These are phyloP conservation scores for Margarornis squamiger DNA, from an alignment of 2,797 vertebrate genomes.

Conservation along the genomic window DNA sequence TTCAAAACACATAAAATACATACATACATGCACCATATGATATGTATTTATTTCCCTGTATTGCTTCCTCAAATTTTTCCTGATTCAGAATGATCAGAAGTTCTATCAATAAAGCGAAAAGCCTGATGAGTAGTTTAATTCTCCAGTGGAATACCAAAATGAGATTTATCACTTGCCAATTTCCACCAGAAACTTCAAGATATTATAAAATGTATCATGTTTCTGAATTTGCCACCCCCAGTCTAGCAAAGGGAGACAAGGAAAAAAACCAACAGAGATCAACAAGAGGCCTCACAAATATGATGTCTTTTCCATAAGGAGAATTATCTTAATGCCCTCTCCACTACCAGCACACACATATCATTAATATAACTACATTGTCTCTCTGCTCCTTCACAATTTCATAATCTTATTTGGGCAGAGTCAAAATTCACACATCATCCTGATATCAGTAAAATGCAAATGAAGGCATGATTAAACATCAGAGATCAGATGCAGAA, in stretches of 20 bases:
- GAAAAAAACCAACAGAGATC: background rate
- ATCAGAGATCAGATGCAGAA: background rate
- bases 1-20: background rate
- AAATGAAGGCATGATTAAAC: background rate
- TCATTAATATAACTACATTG: background rate
- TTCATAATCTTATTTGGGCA: background rate
- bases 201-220: background rate
- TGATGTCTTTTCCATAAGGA: background rate
- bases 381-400: background rate
- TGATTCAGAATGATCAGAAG: background rate
- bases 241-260: background rate
- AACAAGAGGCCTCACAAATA: background rate
- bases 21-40: fast-evolving
- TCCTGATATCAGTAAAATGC: background rate
- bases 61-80: background rate
- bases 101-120: background rate
- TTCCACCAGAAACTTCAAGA: background rate
- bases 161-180: background rate
- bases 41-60: background rate
- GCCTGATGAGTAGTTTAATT: background rate
- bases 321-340: background rate
- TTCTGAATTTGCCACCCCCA: background rate
- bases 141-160: background rate
- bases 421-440: background rate
- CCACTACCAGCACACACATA: background rate